Evolutionary conservation across 1,140 invertebrate genomes (phyloP).

Genomic region (Lanistes nyassanus): DNA sequence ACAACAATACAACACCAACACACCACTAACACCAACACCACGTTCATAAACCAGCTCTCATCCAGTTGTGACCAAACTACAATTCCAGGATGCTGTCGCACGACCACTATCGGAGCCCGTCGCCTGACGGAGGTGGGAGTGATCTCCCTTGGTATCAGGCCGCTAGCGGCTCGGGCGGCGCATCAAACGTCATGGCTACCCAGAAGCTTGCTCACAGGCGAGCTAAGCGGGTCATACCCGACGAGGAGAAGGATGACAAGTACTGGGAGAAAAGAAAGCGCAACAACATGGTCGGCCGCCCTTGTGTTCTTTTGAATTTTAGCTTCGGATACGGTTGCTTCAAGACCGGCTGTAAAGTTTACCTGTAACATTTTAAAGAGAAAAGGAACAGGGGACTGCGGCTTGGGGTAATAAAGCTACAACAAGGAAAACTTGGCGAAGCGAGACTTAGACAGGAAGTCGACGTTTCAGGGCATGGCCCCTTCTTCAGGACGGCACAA

Average conservation of each 20-base stretch:
- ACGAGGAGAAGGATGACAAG: constrained; percentile 94
- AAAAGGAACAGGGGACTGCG: too few species aligned
- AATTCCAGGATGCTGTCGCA: constrained; percentile 11
- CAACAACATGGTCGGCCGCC: constrained; percentile 83
- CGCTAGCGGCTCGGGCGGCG: constrained; percentile 17
- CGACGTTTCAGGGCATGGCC: too few species aligned
- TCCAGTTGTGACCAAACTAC: neutral
- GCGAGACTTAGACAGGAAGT: too few species aligned
- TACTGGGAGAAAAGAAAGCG: constrained; percentile 94
- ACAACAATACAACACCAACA: too few species aligned
- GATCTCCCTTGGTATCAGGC: neutral
- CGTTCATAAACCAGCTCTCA: neutral
- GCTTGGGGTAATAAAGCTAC: too few species aligned
- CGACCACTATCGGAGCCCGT: neutral
- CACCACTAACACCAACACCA: neutral
- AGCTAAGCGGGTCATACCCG: constrained; percentile 75
- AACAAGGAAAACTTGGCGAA: too few species aligned
- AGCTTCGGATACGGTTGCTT: too few species aligned
- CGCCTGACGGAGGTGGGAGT: neutral
- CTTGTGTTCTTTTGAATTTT: too few species aligned
- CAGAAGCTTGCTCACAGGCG: constrained; percentile 30
- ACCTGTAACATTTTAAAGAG: too few species aligned
- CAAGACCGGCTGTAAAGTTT: too few species aligned
- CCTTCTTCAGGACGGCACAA: too few species aligned
- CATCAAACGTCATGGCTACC: constrained; percentile 2